A percentile compares a stretch with the other conserved stretches of the same genome.
Conservation (phyloP, 2,888 invertebrate genomes). For the Agrotis segetum region DNA sequence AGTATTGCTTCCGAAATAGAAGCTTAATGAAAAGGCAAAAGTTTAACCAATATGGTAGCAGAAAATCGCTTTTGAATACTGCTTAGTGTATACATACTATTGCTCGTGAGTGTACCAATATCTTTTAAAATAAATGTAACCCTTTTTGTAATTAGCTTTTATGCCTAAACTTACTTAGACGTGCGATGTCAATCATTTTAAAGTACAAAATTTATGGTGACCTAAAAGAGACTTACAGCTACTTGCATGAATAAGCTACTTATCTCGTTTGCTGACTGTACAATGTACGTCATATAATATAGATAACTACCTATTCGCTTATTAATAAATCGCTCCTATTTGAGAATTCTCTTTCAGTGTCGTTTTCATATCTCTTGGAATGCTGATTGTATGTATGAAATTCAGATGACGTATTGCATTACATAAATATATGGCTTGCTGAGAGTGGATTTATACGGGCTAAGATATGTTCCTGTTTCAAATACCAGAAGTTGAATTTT, state of each 20-base stretch:
- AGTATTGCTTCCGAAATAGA: too few relatives aligned
- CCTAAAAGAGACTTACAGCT: conserved; percentile 3
- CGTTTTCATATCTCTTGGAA: conserved; percentile 25
- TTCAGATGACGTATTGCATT: conserved; percentile 25
- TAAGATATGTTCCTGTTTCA: neutral
- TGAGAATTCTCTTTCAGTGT: conserved; percentile 35
- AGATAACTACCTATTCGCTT: conserved; percentile 10
- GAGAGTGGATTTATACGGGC: neutral
- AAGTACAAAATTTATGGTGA: neutral
- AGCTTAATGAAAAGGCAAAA: too few relatives aligned
- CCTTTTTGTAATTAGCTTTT: neutral
- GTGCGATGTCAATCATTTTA: conserved; percentile 9
- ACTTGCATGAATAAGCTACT: neutral
- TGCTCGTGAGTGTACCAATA: too few relatives aligned
- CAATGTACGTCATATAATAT: neutral
- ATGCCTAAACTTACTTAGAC: conserved; percentile 8
- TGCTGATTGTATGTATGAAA: conserved; percentile 44
- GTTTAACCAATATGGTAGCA: too few relatives aligned
- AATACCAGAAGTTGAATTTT: neutral
- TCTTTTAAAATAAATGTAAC: neutral
- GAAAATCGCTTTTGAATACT: too few relatives aligned
- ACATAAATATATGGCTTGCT: conserved; percentile 11
- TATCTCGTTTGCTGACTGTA: conserved; percentile 9
- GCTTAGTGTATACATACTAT: too few relatives aligned
- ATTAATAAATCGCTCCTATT: conserved; percentile 26